A percentile compares a stretch with the other conserved stretches of the same genome.
These are phyloP conservation scores for Campoplex nolae DNA, from an alignment of 2,888 invertebrate species.

Conservation along the genomic window DNA sequence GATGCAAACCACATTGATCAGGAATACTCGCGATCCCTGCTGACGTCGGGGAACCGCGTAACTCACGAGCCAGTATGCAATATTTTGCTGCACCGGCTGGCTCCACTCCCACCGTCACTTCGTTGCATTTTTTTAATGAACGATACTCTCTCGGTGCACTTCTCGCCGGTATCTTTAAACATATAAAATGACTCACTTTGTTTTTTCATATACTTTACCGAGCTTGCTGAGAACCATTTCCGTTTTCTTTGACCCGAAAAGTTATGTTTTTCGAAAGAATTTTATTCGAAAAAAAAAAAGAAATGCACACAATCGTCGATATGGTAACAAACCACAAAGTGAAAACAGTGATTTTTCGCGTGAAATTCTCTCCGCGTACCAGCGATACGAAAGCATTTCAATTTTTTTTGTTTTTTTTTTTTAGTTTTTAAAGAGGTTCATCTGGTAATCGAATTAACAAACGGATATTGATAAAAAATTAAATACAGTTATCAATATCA, in stretches of 20 bases:
- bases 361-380: too few relatives aligned
- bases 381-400: too few relatives aligned
- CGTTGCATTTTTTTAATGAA: slow-evolving; percentile 77
- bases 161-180: slow-evolving; percentile 75
- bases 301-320: too few relatives aligned
- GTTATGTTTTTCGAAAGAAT: too few relatives aligned
- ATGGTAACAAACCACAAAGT: too few relatives aligned
- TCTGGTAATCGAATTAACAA: too few relatives aligned
- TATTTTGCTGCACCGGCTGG: slow-evolving; percentile 80
- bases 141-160: slow-evolving; percentile 78
- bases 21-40: slow-evolving; percentile 76
- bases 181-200: slow-evolving; percentile 20
- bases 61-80: slow-evolving; percentile 79
- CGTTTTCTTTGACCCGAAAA: not conserved
- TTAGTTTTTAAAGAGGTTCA: too few relatives aligned
- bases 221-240: not conserved
- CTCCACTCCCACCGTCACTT: slow-evolving; percentile 80
- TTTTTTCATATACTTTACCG: not conserved
- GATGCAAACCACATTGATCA: slow-evolving; percentile 79
- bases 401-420: too few relatives aligned
- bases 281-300: too few relatives aligned
- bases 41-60: slow-evolving; percentile 73
- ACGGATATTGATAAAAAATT: too few relatives aligned
- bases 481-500: too few relatives aligned
- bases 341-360: too few relatives aligned